Conservation (phyloP, 2,113 vertebrate genomes). For the Siphamia tubifer region DNA sequence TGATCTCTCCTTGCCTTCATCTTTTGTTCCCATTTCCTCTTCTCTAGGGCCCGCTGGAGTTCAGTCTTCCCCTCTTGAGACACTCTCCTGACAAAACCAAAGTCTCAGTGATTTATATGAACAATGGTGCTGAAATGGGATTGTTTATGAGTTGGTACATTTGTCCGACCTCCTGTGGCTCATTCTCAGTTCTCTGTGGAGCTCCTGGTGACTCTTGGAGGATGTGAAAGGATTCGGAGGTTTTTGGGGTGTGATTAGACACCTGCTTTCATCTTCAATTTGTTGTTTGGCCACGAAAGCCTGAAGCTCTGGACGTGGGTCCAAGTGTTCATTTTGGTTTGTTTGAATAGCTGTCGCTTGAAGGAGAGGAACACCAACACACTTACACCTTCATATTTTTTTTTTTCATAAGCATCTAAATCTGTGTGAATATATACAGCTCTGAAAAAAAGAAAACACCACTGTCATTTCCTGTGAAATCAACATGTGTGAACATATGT, state of each 20-base stretch:
- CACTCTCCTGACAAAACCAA: slow-evolving; percentile 30
- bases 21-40: slow-evolving; percentile 82
- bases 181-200: slow-evolving; percentile 88
- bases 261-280: slow-evolving; percentile 76
- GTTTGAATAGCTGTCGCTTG: slow-evolving; percentile 80
- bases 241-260: slow-evolving; percentile 89
- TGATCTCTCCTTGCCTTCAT: slow-evolving; percentile 81
- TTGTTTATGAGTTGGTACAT: background rate
- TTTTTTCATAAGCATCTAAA: no score
- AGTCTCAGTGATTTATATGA: background rate
- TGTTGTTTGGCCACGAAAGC: slow-evolving; percentile 69
- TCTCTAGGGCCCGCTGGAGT: slow-evolving; percentile 84
- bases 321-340: slow-evolving; percentile 72
- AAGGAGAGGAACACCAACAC: background rate
- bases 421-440: no score
- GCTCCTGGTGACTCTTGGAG: slow-evolving; percentile 87
- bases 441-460: no score
- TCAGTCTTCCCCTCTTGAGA: slow-evolving; percentile 85
- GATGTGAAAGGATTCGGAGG: slow-evolving; percentile 86
- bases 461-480: no score
- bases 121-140: background rate
- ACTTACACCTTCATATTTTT: no score
- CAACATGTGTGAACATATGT: no score
- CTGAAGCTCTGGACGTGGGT: slow-evolving; percentile 29
- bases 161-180: slow-evolving; percentile 85